Evolutionary conservation across 92 coral and sea anemone genomes (phyloP), one percentile per base, ranked within the genome.

Genomic region (Pocillopora meandrina): DNA sequence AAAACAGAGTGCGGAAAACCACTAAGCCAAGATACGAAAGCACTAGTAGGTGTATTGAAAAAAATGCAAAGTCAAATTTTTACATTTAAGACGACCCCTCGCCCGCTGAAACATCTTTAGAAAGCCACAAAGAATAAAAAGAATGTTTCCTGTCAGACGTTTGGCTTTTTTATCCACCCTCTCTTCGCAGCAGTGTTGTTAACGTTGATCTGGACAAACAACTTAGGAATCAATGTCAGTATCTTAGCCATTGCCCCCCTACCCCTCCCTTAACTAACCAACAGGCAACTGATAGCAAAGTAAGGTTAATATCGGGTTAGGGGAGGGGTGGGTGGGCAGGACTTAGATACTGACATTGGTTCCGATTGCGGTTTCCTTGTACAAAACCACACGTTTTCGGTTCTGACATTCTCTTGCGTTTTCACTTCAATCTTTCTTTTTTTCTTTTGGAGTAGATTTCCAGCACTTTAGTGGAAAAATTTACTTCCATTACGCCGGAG

Each of bases 1-100:
- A 70, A 81, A 57, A 52, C 77, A 12, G 78, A 58, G 11, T 81
- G 85, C 20, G 78, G 49, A 47, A 62, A 11, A 14, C 21, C 64
- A 60, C 72, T 72, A 58, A 72, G 64, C 61, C 21, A 2, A 17
- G 61, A 71, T n/a, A 61, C 65, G 18, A 59, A 71, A 72, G 21
- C 52, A 21, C 23, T 72, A 12, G 85, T 82, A 71, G 13, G 77
- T 34, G 14, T 23, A 10, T 10, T 73, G 77, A 56, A 18, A 73
- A 20, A 9, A 68, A 31, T 26, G 26, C 68, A 19, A 2, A 7
- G 12, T 2, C 3, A 12, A 59, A 7, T 59, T 12, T 16, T 59
- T 12, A 10, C 3, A 59, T 16, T 59, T 12, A 12, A 2, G 8
- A 10, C 18, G 12, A 12, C 3, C 14, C 18, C 16, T 59, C 62